Conservation (phyloP, 2,888 invertebrate genomes). For the Machimus atricapillus region DNA sequence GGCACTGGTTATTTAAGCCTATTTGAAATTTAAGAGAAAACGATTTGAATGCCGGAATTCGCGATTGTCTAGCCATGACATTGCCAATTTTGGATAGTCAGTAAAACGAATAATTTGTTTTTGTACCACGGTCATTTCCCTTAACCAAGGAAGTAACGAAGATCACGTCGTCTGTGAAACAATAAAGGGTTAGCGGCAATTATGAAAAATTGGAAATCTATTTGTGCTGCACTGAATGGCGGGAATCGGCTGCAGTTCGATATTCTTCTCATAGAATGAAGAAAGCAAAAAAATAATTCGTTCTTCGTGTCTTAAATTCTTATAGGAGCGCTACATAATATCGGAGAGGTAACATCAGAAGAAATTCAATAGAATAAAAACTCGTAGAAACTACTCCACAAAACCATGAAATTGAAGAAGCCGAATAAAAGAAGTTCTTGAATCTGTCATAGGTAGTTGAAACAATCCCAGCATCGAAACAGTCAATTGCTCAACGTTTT, state of each 20-base stretch:
- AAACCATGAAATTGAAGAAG: slow-evolving; percentile 37
- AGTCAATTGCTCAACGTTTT: slow-evolving; percentile 21
- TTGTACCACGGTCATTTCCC: neutral
- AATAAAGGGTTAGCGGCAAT: neutral
- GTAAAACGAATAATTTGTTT: neutral
- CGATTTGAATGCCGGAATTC: neutral
- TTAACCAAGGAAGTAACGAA: neutral
- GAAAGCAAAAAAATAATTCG: neutral
- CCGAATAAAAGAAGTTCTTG: slow-evolving; percentile 37
- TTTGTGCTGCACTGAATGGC: neutral
- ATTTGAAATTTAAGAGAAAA: neutral
- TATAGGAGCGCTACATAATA: neutral
- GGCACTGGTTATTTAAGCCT: no score
- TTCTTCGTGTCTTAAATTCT: neutral
- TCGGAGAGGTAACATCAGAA: neutral
- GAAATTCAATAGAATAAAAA: slow-evolving; percentile 10
- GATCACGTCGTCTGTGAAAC: neutral
- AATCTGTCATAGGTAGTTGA: slow-evolving; percentile 19
- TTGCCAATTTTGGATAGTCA: neutral
- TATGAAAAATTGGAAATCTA: neutral
- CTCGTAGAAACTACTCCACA: slow-evolving; percentile 21
- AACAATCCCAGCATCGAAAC: neutral
- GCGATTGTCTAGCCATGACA: neutral
- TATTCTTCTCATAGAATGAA: neutral
- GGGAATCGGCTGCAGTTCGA: neutral